These are phyloP conservation scores for Toxostoma redivivum DNA, from an alignment of 2,113 vertebrate species.

Conservation along the genomic window DNA sequence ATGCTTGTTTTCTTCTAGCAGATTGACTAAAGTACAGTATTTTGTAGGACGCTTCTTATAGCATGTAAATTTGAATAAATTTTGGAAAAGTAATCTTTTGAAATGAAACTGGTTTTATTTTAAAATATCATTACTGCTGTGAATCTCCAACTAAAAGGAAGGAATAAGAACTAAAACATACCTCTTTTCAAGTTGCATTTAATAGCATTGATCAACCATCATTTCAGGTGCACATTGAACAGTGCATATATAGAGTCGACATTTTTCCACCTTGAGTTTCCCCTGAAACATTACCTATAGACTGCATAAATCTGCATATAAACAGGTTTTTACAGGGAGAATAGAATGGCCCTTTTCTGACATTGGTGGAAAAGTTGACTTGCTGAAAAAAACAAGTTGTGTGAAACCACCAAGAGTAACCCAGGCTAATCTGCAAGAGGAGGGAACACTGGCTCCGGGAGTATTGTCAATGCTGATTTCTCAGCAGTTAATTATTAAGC, in stretches of 20 bases:
- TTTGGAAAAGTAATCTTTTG: neutral
- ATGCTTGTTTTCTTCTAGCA: neutral
- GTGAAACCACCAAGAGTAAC: neutral
- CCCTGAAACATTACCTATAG: neutral
- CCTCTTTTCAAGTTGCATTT: neutral
- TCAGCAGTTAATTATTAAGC: neutral
- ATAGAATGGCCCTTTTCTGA: neutral
- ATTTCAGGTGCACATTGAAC: neutral
- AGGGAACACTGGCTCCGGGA: neutral
- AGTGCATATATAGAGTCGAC: neutral
- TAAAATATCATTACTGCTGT: neutral
- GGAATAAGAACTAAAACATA: neutral
- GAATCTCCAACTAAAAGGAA: neutral
- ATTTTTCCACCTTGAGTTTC: neutral
- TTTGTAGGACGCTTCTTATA: neutral
- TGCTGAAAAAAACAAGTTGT: neutral
- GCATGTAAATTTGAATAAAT: neutral
- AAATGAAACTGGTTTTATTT: neutral
- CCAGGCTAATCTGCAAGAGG: neutral
- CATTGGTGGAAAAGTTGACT: neutral
- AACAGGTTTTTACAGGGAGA: neutral
- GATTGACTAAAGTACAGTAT: neutral
- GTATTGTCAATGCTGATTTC: neutral
- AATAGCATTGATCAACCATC: neutral
- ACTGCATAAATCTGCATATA: neutral